These are phyloP conservation scores for Pachycephus smyrnensis DNA, from an alignment of 2,888 invertebrate genomes.

Conservation along the genomic window DNA sequence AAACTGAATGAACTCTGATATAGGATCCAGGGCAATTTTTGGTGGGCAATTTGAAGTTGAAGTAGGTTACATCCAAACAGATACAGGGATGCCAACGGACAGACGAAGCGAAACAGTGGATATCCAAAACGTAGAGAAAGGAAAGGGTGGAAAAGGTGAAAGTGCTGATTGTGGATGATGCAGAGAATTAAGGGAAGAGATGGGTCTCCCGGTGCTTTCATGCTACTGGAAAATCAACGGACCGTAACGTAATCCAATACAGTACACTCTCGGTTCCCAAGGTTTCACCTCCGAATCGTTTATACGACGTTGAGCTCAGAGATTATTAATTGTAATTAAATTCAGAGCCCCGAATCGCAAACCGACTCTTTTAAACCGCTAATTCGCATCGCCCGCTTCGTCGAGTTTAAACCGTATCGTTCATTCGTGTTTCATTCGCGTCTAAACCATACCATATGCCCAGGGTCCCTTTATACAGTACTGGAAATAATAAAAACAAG, in stretches of 20 bases:
- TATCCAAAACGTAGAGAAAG: background rate
- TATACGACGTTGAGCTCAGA: slow-evolving; percentile 41
- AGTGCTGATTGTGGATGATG: slow-evolving; percentile 24
- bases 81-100: too few species aligned
- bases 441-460: too few species aligned
- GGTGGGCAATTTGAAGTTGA: too few species aligned
- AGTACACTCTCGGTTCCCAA: slow-evolving; percentile 48
- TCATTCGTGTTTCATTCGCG: too few species aligned
- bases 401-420: too few species aligned
- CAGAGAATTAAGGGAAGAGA: background rate
- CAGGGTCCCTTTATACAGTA: background rate
- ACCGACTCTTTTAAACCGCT: slow-evolving; percentile 43
- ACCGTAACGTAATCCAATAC: slow-evolving; percentile 51
- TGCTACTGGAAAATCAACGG: slow-evolving; percentile 43
- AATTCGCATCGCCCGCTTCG: slow-evolving; percentile 31
- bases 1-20: too few species aligned
- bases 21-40: too few species aligned
- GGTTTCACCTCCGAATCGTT: slow-evolving; percentile 48
- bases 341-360: slow-evolving; percentile 50
- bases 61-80: too few species aligned
- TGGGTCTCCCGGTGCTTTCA: background rate
- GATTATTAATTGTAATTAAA: slow-evolving; percentile 62
- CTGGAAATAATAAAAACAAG: background rate
- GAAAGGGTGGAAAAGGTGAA: slow-evolving; percentile 8
- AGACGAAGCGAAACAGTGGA: too few species aligned